Percentiles rank a stretch among this genome's conserved stretches.
Evolutionary conservation across 2,797 vertebrate species (phyloP).

Genomic region (Apodemus agrarius): DNA sequence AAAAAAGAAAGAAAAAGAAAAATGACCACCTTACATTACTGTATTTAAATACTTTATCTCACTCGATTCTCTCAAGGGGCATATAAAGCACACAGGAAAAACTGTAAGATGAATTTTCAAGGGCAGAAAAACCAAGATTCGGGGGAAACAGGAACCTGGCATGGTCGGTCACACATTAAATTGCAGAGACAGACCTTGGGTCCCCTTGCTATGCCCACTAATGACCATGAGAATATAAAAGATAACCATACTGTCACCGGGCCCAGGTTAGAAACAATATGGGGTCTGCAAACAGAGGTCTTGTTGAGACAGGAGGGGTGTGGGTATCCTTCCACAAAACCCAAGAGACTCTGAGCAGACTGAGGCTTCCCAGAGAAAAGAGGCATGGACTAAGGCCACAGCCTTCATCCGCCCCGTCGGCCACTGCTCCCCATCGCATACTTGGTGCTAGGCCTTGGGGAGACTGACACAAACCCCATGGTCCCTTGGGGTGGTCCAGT

Average conservation of each 20-base stretch:
- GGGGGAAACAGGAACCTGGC: neutral
- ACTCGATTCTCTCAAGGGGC: slow-evolving; percentile 4
- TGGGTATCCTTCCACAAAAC: neutral
- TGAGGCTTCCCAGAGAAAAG: neutral
- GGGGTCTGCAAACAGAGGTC: neutral
- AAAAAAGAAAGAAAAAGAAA: too few species aligned
- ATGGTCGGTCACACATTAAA: neutral
- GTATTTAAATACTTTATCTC: neutral
- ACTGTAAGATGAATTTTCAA: neutral
- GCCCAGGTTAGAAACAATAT: neutral
- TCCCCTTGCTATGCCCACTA: rapidly evolving
- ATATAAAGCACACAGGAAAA: neutral
- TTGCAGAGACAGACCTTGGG: neutral
- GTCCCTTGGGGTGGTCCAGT: neutral
- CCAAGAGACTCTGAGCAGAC: neutral
- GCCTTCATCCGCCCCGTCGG: neutral
- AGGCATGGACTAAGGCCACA: neutral
- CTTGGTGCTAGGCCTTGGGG: neutral
- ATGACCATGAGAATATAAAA: neutral
- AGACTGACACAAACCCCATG: neutral
- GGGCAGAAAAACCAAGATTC: neutral
- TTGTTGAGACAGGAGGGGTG: neutral
- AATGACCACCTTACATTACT: neutral
- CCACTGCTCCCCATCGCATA: neutral
- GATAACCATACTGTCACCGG: neutral